Conservation (phyloP, 2,888 invertebrate genomes). For the Pandemis cinnamomeana region DNA sequence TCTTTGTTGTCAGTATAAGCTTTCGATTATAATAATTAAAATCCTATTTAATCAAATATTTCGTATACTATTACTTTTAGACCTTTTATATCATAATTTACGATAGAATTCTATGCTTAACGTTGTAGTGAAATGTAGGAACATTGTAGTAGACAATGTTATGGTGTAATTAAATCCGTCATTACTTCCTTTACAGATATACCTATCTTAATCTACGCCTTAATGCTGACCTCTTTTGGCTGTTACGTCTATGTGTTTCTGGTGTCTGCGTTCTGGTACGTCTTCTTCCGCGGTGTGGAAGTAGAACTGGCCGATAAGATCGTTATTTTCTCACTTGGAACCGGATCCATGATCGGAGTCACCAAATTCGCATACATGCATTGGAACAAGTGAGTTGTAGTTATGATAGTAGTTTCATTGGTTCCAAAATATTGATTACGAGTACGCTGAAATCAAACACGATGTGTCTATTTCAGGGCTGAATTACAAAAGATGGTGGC, state of each 20-base stretch:
- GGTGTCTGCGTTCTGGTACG: neutral
- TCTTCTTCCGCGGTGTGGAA: neutral
- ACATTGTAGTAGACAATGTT: too few relatives aligned
- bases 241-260: slow-evolving; percentile 1
- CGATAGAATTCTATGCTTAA: too few relatives aligned
- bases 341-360: neutral
- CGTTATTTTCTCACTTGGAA: neutral
- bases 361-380: slow-evolving; percentile 1
- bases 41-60: too few relatives aligned
- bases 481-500: slow-evolving; percentile 47
- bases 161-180: too few relatives aligned
- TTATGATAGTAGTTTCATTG: too few relatives aligned
- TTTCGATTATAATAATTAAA: too few relatives aligned
- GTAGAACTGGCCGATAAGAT: neutral
- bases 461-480: slow-evolving; percentile 42
- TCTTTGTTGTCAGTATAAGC: too few relatives aligned
- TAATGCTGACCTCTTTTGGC: slow-evolving; percentile 17
- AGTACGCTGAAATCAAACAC: too few relatives aligned
- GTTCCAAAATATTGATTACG: too few relatives aligned
- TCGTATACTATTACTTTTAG: too few relatives aligned
- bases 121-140: too few relatives aligned
- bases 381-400: neutral
- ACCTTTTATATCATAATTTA: too few relatives aligned
- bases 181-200: slow-evolving; percentile 14
- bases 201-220: slow-evolving; percentile 23